phyloP scores from a whole-genome alignment of 2,888 invertebrate genomes.

The Epistrophe grossulariae region DNA sequence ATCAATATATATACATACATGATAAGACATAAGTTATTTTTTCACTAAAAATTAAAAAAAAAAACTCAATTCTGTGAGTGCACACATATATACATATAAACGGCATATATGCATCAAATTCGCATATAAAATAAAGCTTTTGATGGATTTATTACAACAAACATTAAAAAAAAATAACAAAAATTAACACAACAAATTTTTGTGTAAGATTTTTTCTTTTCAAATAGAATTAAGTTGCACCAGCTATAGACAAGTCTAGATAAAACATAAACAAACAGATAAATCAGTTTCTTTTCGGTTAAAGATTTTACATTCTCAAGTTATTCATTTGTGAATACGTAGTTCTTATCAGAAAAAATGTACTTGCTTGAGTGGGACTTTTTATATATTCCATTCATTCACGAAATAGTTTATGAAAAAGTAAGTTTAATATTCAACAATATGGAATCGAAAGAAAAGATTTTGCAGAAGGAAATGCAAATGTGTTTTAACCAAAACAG shows the following conservation, averaged over 20 bases:
- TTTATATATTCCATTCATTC: background rate
- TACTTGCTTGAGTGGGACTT: no score
- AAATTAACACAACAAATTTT: constrained; percentile 17
- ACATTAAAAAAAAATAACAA: background rate
- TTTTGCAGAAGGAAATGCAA: background rate
- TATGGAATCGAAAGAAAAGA: background rate
- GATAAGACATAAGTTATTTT: constrained; percentile 65
- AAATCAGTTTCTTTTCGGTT: background rate
- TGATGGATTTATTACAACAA: constrained; percentile 55
- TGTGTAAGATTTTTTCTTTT: constrained; percentile 46
- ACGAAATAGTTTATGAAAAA: no score
- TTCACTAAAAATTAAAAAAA: constrained; percentile 59
- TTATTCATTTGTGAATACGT: background rate
- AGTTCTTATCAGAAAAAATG: no score
- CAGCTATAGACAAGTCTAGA: constrained; percentile 48
- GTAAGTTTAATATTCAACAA: background rate
- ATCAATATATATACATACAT: constrained; percentile 62
- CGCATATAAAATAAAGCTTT: constrained; percentile 68
- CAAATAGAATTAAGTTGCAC: constrained; percentile 68
- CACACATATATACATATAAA: constrained; percentile 74
- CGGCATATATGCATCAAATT: constrained; percentile 60
- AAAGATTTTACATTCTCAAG: background rate
- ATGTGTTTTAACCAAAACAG: background rate
- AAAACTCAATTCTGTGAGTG: constrained; percentile 74
- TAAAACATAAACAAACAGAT: background rate